Conservation (phyloP, 1,140 invertebrate species). For the Lutraria rhynchaena region DNA sequence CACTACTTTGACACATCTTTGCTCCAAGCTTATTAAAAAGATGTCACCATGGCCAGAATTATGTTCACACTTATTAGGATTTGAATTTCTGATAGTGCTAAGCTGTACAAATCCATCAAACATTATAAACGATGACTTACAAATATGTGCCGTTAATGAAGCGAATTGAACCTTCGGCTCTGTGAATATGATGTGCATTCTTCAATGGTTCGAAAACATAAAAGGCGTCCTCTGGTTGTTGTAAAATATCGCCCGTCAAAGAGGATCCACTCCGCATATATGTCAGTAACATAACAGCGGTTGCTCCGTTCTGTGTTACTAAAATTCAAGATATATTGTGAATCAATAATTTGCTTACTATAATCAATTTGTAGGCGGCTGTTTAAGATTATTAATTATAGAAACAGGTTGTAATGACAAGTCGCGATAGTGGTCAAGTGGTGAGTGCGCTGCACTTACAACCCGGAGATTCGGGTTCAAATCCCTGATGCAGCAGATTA, state of each 20-base stretch:
- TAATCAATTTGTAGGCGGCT: too few relatives aligned
- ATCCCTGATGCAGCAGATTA: too few relatives aligned
- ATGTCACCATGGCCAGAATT: not conserved
- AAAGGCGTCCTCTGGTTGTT: constrained; percentile 51
- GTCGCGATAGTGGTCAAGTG: too few relatives aligned
- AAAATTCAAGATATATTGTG: too few relatives aligned
- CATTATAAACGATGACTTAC: too few relatives aligned
- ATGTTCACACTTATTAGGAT: not conserved
- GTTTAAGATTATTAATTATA: too few relatives aligned
- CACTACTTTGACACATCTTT: not conserved
- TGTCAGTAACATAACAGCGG: constrained; percentile 53
- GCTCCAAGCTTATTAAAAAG: not conserved
- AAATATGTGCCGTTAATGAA: constrained; percentile 26
- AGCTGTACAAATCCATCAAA: not conserved
- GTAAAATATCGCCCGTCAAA: constrained; percentile 60
- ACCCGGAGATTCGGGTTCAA: too few relatives aligned
- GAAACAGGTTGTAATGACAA: too few relatives aligned
- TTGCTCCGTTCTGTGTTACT: not conserved
- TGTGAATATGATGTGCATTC: not conserved
- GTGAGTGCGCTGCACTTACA: too few relatives aligned
- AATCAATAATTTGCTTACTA: too few relatives aligned
- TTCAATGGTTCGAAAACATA: constrained; percentile 64
- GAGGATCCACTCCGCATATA: constrained; percentile 65
- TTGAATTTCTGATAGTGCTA: not conserved
- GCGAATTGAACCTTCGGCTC: not conserved